These are phyloP conservation scores for Mylabris phalerata DNA, from an alignment of 1,140 invertebrate genomes.

Conservation along the genomic window DNA sequence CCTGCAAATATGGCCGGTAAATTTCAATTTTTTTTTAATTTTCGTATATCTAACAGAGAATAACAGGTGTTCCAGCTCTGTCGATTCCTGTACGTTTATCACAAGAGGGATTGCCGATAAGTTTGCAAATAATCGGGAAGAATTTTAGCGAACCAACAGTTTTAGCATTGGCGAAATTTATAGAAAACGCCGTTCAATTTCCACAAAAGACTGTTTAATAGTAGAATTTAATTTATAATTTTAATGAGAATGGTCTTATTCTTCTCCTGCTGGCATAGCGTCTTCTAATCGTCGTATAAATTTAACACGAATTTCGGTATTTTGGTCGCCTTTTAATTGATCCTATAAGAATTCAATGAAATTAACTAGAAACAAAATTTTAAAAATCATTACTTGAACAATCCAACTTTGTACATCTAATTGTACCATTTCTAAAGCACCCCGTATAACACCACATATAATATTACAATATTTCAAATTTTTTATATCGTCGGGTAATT, in stretches of 20 bases:
- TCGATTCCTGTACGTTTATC: conserved; percentile 80
- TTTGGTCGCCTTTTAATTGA: conserved; percentile 89
- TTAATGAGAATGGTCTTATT: conserved; percentile 51
- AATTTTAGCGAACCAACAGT: conserved; percentile 70
- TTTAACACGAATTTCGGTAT: conserved; percentile 92
- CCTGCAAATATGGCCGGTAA: conserved; percentile 90
- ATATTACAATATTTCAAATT: conserved; percentile 92
- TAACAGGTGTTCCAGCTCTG: conserved; percentile 78
- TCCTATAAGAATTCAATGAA: conserved; percentile 62
- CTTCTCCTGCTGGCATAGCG: conserved; percentile 95
- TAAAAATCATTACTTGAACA: conserved; percentile 45
- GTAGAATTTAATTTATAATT: too few relatives aligned
- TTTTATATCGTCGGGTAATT: conserved; percentile 87
- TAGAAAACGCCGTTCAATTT: conserved; percentile 55
- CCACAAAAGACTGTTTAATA: conserved; percentile 10
- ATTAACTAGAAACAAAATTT: background rate
- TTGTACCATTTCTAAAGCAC: conserved; percentile 95
- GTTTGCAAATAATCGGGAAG: conserved; percentile 88
- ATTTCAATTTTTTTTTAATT: conserved; percentile 1
- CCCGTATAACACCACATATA: conserved; percentile 86
- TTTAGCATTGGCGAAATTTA: conserved; percentile 74
- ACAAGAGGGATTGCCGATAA: conserved; percentile 71
- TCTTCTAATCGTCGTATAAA: conserved; percentile 95
- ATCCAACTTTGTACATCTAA: conserved; percentile 74
- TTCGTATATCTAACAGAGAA: background rate